Conservation (phyloP, 1,140 invertebrate genomes). For the Caenorhabditis tropicalis region DNA sequence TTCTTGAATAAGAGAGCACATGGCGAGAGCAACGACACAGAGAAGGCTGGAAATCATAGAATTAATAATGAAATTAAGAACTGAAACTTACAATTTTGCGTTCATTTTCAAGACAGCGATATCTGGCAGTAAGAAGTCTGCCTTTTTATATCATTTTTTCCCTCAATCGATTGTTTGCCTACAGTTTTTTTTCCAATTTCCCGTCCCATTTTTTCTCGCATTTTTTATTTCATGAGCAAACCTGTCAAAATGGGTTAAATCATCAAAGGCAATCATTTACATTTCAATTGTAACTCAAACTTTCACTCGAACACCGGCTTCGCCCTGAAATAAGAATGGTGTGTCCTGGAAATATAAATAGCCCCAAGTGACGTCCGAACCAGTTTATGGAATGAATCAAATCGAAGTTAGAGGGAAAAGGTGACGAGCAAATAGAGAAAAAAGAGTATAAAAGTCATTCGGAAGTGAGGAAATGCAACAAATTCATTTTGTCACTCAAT, state of each 20-base stretch:
- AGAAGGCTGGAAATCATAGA: constrained; percentile 28
- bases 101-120: neutral
- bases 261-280: neutral
- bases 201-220: neutral
- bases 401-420: neutral
- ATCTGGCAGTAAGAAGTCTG: neutral
- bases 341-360: neutral
- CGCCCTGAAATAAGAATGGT: too few species aligned
- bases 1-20: constrained; percentile 22
- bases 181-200: neutral
- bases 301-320: too few species aligned
- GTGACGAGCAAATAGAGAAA: neutral
- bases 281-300: too few species aligned
- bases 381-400: neutral
- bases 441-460: neutral
- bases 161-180: neutral
- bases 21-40: neutral
- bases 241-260: neutral
- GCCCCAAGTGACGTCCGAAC: neutral
- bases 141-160: neutral
- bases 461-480: neutral
- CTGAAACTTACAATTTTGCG: neutral
- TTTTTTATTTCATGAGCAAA: neutral
- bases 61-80: neutral
- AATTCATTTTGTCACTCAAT: neutral